These are phyloP conservation scores for Brachirus orientalis DNA, from an alignment of 2,113 vertebrate species.

Conservation along the genomic window DNA sequence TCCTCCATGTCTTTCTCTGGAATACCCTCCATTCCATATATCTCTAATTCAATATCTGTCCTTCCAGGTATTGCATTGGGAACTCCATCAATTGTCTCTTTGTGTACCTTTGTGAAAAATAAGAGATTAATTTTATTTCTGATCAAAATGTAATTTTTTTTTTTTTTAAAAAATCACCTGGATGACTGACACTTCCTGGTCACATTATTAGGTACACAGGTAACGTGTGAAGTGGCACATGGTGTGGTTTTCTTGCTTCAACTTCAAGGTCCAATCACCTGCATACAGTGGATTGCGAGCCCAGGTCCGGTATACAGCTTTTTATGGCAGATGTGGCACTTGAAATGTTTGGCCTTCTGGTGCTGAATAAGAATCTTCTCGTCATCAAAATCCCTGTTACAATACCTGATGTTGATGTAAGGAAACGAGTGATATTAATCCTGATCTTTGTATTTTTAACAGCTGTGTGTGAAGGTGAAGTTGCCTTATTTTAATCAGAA, in stretches of 20 bases:
- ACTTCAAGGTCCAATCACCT: conserved; percentile 76
- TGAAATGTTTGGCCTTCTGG: conserved; percentile 97
- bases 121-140: background rate
- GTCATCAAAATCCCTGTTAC: conserved; percentile 95
- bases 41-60: conserved; percentile 95
- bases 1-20: conserved; percentile 97
- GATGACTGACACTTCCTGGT: too few species aligned
- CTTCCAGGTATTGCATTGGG: conserved; percentile 95
- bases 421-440: background rate
- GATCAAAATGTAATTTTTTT: background rate
- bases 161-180: too few species aligned
- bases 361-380: conserved; percentile 97
- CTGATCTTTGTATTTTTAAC: background rate
- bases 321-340: conserved; percentile 97
- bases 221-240: too few species aligned
- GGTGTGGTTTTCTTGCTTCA: too few species aligned
- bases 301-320: conserved; percentile 95
- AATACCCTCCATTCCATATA: conserved; percentile 97
- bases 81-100: conserved; percentile 95
- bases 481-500: too few species aligned
- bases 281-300: conserved; percentile 96
- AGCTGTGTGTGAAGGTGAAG: background rate
- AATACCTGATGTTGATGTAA: conserved; percentile 83
- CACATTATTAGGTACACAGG: too few species aligned
- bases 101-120: conserved; percentile 85